Base-by-base conservation (phyloP, 2,888 invertebrate genomes). In the Tipula unca region DNA sequence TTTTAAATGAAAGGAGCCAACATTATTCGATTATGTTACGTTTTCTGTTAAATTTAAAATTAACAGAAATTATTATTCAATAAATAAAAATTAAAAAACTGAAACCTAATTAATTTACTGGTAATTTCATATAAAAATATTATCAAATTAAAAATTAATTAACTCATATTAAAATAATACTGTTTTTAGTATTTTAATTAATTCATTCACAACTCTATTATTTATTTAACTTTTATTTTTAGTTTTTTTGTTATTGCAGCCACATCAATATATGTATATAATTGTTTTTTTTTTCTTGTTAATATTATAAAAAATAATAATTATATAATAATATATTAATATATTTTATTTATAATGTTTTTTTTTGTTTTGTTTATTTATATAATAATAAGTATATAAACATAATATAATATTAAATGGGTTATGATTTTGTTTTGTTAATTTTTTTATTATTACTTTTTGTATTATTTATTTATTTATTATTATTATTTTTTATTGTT, bases 371-470 rank as follows among this genome's bases (percentile, higher is more conserved):
- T 25, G 1, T 69, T 25, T 69, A 25, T 69, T 25, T 69, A 13
- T 69, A 69, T 69, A 25, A 69, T 69, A 69, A 25, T 69, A 48
- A 17, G 48, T 48, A 48, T 48, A 69, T 69, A 69, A 69, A 69
- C 25, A 25, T 69, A 48, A 48, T 48, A 48, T 10, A n/a, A n/a
- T 25, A 69, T 25, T 69, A 48, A 17, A 48, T 69, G 20, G 25
- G 69, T 69, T 69, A 69, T 25, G 48, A 83, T 83, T 83, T 83
- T 83, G 3, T 83, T 83, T 83, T 32, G 32, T 36, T 84, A 36
- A 39, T 84, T 84, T 20, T 3, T 84, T 36, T 39, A 5, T 84
- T 84, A n/a, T 84, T 4, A 17, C 32, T 84, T 35, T 84, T 84
- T 84, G 10, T 84, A 32, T 32, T 29, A 32, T 32, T 84, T 20